Evolutionary conservation across 2,888 invertebrate species (phyloP).

Genomic region (Habrosyne pyritoides): DNA sequence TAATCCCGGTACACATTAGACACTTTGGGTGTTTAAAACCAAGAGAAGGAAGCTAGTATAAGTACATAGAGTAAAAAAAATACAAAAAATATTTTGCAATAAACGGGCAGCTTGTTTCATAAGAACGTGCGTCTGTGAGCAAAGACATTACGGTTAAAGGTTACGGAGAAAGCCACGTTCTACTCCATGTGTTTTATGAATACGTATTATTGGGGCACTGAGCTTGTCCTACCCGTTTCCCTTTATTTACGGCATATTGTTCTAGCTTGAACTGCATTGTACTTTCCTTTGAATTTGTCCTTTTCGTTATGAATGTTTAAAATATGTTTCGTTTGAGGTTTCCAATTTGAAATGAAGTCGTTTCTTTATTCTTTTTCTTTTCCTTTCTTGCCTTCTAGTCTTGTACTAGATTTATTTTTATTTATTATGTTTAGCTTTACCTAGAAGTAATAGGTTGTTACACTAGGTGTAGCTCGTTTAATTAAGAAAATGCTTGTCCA

Average conservation of each 20-base stretch:
- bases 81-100: too few species aligned
- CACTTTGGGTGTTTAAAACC: too few species aligned
- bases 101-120: neutral
- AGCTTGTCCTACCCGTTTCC: neutral
- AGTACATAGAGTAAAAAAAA: too few species aligned
- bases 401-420: too few species aligned
- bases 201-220: neutral
- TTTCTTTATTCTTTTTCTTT: too few species aligned
- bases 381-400: too few species aligned
- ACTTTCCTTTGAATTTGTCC: neutral
- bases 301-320: neutral
- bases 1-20: too few species aligned
- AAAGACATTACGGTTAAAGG: neutral
- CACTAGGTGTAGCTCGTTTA: too few species aligned
- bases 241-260: slow-evolving; percentile 1
- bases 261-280: neutral
- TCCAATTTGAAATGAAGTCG: neutral
- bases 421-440: too few species aligned
- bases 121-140: neutral
- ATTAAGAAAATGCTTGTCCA: too few species aligned
- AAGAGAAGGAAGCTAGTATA: too few species aligned
- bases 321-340: neutral
- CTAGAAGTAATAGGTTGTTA: too few species aligned
- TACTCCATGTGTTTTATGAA: neutral
- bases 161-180: neutral